These are phyloP conservation scores for Bombus superbus DNA, from an alignment of 1,140 invertebrate species.

Conservation along the genomic window DNA sequence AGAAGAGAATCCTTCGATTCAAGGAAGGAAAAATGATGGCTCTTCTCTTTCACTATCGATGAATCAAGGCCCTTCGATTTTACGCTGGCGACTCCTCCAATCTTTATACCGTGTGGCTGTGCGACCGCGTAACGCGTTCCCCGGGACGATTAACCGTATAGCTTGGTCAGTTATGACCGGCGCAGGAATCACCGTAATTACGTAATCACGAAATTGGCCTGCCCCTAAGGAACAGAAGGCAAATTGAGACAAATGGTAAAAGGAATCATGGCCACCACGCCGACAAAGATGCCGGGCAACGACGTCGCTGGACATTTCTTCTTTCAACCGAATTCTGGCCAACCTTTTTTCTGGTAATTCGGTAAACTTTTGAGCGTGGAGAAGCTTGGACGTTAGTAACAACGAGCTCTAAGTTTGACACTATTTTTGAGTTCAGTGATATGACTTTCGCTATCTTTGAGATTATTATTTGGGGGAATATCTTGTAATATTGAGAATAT, in stretches of 20 bases:
- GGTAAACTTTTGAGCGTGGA: background rate
- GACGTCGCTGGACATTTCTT: background rate
- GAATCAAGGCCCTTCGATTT: conserved; percentile 15
- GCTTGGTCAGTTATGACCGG: conserved; percentile 3
- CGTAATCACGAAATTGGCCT: conserved; percentile 27
- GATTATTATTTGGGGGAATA: too few relatives aligned
- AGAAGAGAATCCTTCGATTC: conserved; percentile 4
- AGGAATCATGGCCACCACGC: conserved; percentile 14
- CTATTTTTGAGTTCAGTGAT: background rate
- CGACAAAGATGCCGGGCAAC: background rate
- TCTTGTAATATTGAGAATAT: too few relatives aligned
- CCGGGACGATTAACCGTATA: conserved; percentile 12
- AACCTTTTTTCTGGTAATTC: background rate
- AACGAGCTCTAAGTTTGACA: background rate
- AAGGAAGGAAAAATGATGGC: background rate
- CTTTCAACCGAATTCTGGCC: background rate
- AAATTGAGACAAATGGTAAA: conserved; percentile 36
- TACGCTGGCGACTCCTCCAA: background rate
- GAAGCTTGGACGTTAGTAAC: background rate
- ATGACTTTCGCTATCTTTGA: too few relatives aligned
- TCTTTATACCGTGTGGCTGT: background rate
- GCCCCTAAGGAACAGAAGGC: conserved; percentile 11
- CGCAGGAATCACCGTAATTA: conserved; percentile 24
- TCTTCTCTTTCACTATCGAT: background rate
- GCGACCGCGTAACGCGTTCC: background rate